A percentile compares a stretch with the other conserved stretches of the same genome.
Conservation (phyloP, 1,140 invertebrate species). For the Octopus sinensis region DNA sequence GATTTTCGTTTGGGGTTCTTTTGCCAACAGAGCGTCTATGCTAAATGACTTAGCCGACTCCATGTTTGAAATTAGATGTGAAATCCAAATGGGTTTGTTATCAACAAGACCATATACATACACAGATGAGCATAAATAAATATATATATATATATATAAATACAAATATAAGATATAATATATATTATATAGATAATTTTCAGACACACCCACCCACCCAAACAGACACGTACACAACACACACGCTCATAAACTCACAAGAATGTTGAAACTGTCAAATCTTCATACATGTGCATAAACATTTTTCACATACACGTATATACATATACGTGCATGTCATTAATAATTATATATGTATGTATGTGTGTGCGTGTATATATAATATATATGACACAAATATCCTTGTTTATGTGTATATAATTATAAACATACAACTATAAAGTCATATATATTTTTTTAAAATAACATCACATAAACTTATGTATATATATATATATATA, state of each 20-base stretch:
- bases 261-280: too few relatives aligned
- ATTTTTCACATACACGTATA: background rate
- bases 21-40: conserved; percentile 48
- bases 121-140: background rate
- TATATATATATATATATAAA: conserved; percentile 2
- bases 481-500: background rate
- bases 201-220: too few relatives aligned
- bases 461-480: background rate
- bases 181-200: too few relatives aligned
- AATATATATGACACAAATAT: background rate
- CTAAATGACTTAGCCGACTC: conserved; percentile 41
- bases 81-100: background rate
- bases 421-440: background rate
- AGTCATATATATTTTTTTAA: background rate
- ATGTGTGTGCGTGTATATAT: background rate
- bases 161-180: background rate
- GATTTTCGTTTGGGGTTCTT: conserved; percentile 28
- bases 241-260: too few relatives aligned
- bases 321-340: background rate
- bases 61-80: background rate
- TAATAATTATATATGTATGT: background rate
- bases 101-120: background rate
- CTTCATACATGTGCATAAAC: too few relatives aligned
- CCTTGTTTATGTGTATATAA: background rate
- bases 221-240: too few relatives aligned